Conservation (phyloP, 2,113 vertebrate species). For the Vicugna pacos region DNA sequence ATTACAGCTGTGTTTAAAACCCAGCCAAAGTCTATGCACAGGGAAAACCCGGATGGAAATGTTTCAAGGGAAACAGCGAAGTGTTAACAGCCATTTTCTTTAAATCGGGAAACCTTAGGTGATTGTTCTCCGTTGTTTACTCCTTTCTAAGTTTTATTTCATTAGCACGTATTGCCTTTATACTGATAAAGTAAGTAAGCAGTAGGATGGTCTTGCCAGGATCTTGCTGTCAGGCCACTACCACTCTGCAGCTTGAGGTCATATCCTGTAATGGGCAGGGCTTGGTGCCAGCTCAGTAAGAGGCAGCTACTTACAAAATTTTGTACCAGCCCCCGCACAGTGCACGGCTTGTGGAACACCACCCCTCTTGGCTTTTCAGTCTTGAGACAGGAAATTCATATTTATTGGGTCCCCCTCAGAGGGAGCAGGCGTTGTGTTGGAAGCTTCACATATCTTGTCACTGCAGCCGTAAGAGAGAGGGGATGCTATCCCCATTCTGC, state of each 20-base stretch:
- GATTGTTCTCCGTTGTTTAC: background rate
- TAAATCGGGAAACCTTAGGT: background rate
- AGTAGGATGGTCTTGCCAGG: background rate
- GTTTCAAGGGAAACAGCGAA: background rate
- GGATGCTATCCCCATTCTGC: background rate
- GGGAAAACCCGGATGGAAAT: constrained; percentile 6
- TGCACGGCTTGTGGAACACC: background rate
- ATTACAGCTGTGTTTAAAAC: constrained; percentile 41
- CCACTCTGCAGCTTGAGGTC: background rate
- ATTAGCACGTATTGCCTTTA: constrained; percentile 34
- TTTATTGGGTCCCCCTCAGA: background rate
- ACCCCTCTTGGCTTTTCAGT: background rate
- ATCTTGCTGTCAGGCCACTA: background rate
- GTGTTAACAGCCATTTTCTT: background rate
- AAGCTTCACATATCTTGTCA: background rate
- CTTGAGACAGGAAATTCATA: background rate
- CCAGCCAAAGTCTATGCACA: constrained; percentile 7
- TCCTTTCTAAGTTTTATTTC: constrained; percentile 29
- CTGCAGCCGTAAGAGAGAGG: background rate
- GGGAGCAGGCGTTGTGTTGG: background rate
- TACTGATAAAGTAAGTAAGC: constrained; percentile 42
- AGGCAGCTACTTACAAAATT: background rate
- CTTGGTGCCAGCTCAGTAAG: background rate
- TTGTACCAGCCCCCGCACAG: too few relatives aligned
- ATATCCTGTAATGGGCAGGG: background rate